A percentile compares a stretch with the other conserved stretches of the same genome.
These are phyloP conservation scores for Eretmochelys imbricata DNA, from an alignment of 2,113 vertebrate genomes.

Conservation along the genomic window DNA sequence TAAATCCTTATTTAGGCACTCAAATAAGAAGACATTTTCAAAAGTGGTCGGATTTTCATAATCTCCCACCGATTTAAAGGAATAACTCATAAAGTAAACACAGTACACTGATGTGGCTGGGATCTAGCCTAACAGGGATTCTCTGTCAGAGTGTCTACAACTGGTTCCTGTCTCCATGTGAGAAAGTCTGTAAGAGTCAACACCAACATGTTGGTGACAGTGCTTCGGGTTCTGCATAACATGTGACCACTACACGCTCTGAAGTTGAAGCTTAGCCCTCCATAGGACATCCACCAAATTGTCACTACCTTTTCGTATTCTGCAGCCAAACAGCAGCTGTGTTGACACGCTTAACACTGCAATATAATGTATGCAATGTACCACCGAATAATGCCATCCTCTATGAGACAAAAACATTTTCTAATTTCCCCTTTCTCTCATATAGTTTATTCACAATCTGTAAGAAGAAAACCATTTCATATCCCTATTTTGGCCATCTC, in stretches of 20 bases:
- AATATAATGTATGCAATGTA: neutral
- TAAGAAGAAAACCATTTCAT: neutral
- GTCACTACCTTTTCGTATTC: neutral
- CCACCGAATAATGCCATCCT: neutral
- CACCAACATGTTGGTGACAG: neutral
- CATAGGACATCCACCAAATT: neutral
- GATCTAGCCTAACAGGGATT: neutral
- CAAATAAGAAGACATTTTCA: neutral
- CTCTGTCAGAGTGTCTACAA: neutral
- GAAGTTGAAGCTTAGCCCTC: neutral
- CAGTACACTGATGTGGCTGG: neutral
- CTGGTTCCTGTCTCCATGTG: neutral
- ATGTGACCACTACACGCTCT: neutral
- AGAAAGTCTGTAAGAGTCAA: neutral
- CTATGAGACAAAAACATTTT: neutral
- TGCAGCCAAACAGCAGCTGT: neutral
- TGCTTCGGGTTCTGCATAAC: neutral
- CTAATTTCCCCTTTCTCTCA: neutral
- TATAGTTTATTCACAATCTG: neutral
- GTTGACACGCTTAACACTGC: neutral
- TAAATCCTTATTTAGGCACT: neutral
- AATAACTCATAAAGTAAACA: neutral
- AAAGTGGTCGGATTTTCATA: neutral
- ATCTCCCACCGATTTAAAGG: neutral
- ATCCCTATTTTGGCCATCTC: neutral